A percentile compares a stretch with the other conserved stretches of the same genome.
These are phyloP conservation scores for Alethe diademata DNA, from an alignment of 2,113 vertebrate species.

Conservation along the genomic window DNA sequence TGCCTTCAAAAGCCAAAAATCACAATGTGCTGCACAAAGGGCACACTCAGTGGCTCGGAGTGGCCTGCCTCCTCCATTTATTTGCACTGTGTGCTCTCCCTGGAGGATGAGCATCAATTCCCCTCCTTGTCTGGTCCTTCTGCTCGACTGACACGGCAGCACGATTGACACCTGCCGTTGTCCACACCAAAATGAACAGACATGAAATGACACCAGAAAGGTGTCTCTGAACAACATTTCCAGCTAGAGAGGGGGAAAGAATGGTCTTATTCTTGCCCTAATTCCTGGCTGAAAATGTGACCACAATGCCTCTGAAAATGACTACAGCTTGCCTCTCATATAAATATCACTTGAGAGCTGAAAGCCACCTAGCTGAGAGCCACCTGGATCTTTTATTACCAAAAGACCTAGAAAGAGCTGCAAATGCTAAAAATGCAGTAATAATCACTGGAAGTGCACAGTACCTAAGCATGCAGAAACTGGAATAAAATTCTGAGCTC, in stretches of 20 bases:
- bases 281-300: background rate
- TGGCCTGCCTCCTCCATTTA: background rate
- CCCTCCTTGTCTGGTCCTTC: background rate
- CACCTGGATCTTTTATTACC: background rate
- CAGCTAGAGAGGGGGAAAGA: background rate
- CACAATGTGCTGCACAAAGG: slow-evolving; percentile 18
- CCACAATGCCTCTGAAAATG: background rate
- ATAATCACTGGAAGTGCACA: background rate
- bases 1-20: slow-evolving; percentile 24
- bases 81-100: background rate
- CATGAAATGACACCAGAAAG: background rate
- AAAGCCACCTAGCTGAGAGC: background rate
- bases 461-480: background rate
- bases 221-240: background rate
- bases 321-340: background rate
- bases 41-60: background rate
- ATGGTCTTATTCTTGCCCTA: slow-evolving; percentile 7
- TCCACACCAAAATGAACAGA: background rate
- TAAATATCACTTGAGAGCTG: background rate
- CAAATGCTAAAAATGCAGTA: background rate
- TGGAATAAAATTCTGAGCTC: background rate
- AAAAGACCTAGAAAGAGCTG: background rate
- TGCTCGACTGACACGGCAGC: background rate
- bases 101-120: background rate
- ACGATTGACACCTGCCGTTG: background rate